Evolutionary conservation across 2,888 invertebrate genomes (phyloP).

Genomic region (Drosophila macrospina): DNA sequence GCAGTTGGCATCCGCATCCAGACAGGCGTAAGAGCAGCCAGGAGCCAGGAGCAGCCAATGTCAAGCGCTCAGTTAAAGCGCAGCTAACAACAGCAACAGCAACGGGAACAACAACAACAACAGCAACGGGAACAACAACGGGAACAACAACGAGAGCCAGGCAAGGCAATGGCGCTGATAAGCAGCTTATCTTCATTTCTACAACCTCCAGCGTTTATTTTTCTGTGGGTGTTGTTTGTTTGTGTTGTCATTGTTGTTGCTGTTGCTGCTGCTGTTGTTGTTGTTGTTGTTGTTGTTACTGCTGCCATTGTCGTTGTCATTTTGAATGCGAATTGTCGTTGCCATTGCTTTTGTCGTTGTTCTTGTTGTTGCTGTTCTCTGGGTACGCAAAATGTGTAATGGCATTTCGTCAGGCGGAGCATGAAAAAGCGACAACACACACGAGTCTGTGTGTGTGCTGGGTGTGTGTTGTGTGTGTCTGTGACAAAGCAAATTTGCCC

Average conservation of each 20-base stretch:
- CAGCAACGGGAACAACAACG: conserved; percentile 6
- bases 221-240: conserved; percentile 58
- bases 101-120: conserved; percentile 18
- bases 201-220: conserved; percentile 78
- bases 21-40: conserved; percentile 55
- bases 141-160: conserved; percentile 17
- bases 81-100: conserved; percentile 34
- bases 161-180: conserved; percentile 76
- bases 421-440: conserved; percentile 48
- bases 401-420: conserved; percentile 78
- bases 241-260: conserved; percentile 50
- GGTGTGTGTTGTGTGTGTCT: conserved; percentile 27
- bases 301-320: conserved; percentile 38
- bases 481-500: conserved; percentile 66
- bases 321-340: conserved; percentile 43
- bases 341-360: conserved; percentile 28
- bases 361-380: conserved; percentile 53
- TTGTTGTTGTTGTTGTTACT: conserved; percentile 50
- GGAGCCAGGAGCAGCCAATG: conserved; percentile 41
- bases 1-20: conserved; percentile 59
- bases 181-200: conserved; percentile 80
- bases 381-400: conserved; percentile 78
- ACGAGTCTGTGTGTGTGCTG: conserved; percentile 9
- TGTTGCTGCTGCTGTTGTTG: conserved; percentile 54
- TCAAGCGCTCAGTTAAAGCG: conserved; percentile 64